Base-by-base conservation (phyloP, 1,140 invertebrate genomes). In the Camponotus pennsylvanicus region DNA sequence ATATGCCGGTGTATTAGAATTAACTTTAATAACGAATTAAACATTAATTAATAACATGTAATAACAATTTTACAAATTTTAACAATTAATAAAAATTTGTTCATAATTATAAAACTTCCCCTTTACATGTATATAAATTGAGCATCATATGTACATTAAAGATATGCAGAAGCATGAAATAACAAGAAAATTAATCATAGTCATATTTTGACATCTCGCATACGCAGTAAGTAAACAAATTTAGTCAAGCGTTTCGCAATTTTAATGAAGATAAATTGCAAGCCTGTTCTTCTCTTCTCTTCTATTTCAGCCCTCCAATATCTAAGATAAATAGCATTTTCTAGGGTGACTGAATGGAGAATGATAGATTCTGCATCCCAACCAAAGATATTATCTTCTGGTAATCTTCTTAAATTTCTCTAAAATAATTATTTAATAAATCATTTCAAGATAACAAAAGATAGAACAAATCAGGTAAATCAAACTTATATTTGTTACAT, bases 181-280 rank as follows among this genome's bases (percentile, higher is more conserved):
- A 80, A 80, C 64, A 70, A 70, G 78, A 80, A 21, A 70, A 80
- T 80, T 80, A 80, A 80, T 70, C 78, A 80, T 37, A 70, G 66
- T 80, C 77, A 80, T 59, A 70, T 80, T 80, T 70, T 80, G 78
- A 80, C 66, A 52, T 80, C 66, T 80, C 78, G 64, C 78, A 80
- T 80, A 80, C 27, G 78, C 66, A 61, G 27, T 59, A 80, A 80
- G 78, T 80, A 80, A 80, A 80, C 78, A 80, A 80, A 80, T 66
- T 80, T 80, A 80, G 34, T 70, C 78, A 34, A 80, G 78, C 69
- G 45, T 71, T 32, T 34, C 45, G 45, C 78, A 70, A 80, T 80
- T 70, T 80, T 80, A 80, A 80, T 80, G 78, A 80, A 80, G 78
- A 80, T 80, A 80, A 70, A 80, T 80, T 70, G 66, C 49, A 11